Evolutionary conservation across 1,140 invertebrate species (phyloP).

Genomic region (Neodiprion virginianus): DNA sequence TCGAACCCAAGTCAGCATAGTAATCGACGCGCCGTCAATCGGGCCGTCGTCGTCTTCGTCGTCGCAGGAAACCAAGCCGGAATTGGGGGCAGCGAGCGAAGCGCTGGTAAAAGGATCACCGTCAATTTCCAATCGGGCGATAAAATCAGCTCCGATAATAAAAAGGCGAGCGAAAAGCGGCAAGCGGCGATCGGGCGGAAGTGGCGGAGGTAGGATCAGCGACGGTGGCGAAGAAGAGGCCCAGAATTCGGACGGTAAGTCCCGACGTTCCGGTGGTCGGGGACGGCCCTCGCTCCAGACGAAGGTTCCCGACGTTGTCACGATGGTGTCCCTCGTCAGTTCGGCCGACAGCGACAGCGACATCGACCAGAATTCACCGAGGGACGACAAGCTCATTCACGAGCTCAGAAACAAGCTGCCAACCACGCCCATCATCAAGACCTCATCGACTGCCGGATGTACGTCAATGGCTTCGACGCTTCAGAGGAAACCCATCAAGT

Average conservation of each 20-base stretch:
- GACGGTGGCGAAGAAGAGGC: conserved; percentile 2
- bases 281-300: conserved; percentile 22
- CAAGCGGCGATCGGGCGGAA: conserved; percentile 38
- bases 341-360: conserved; percentile 64
- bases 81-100: too few relatives aligned
- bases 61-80: neutral
- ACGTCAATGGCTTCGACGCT: conserved; percentile 32
- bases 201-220: neutral
- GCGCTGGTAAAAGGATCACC: too few relatives aligned
- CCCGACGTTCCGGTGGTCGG: neutral
- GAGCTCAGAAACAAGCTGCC: conserved; percentile 54
- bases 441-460: conserved; percentile 31
- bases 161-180: conserved; percentile 48
- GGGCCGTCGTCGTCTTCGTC: neutral
- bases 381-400: conserved; percentile 53
- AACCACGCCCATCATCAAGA: conserved; percentile 55
- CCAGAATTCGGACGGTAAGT: neutral
- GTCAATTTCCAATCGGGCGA: conserved; percentile 31
- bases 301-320: conserved; percentile 56
- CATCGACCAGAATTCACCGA: conserved; percentile 45
- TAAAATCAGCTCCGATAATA: conserved; percentile 46
- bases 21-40: conserved; percentile 41
- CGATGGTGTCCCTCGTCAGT: conserved; percentile 66
- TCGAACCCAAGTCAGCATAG: conserved; percentile 42
- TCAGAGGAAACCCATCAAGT: conserved; percentile 60